Evolutionary conservation across 2,888 invertebrate species (phyloP).

Genomic region (Cepaea hortensis): DNA sequence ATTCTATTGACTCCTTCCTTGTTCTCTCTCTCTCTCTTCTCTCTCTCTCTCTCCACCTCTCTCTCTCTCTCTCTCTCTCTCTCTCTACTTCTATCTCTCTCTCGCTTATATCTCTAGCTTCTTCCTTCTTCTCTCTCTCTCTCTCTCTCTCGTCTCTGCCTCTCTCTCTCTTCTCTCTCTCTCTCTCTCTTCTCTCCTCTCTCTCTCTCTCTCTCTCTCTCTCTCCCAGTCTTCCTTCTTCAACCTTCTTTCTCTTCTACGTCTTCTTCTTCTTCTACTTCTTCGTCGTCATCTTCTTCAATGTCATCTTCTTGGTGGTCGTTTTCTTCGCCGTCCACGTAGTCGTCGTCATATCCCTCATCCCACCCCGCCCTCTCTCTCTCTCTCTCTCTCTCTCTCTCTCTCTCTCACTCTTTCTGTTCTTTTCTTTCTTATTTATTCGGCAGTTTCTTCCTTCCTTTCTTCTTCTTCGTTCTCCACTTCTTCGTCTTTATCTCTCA

Average conservation of each 20-base stretch:
- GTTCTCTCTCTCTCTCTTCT: neutral
- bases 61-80: neutral
- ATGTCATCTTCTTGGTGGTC: no score
- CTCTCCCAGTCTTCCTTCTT: neutral
- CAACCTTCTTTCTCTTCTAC: neutral
- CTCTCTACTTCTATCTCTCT: neutral
- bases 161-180: neutral
- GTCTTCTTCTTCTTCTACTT: neutral
- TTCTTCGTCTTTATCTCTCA: neutral
- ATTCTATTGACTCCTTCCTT: neutral
- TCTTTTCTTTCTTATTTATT: neutral
- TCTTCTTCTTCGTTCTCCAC: neutral
- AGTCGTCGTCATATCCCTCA: neutral
- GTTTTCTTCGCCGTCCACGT: neutral
- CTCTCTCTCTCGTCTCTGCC: neutral
- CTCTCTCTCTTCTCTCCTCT: neutral
- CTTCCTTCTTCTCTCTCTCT: neutral
- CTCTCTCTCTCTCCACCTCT: neutral
- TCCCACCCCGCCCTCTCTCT: neutral
- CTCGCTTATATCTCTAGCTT: no score
- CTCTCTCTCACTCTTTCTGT: neutral
- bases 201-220: neutral
- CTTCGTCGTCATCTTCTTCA: neutral
- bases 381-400: no score
- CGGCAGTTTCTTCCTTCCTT: neutral